Conservation (phyloP, 53 echinoderm and acorn worm species). For the Holothuria leucospilota region DNA sequence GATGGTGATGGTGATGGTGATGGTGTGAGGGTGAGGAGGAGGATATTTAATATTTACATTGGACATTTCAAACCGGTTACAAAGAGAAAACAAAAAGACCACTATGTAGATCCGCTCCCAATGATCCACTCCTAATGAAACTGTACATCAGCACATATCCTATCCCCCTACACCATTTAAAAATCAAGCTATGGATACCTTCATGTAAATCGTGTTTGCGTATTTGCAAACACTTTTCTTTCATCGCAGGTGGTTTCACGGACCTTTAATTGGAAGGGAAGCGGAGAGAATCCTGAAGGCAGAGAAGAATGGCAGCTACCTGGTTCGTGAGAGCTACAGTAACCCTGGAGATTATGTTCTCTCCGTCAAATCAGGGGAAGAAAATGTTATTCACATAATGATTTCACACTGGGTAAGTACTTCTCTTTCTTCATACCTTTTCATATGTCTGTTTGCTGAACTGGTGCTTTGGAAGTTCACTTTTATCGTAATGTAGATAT, state of each 20-base stretch:
- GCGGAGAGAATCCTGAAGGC: slow-evolving; percentile 81
- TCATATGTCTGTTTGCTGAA: too few species aligned
- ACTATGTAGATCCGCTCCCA: too few species aligned
- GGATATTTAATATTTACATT: not conserved
- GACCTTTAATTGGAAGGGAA: slow-evolving; percentile 91
- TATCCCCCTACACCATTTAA: too few species aligned
- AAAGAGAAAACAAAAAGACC: not conserved
- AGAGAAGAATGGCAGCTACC: slow-evolving; percentile 90
- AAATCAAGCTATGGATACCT: too few species aligned
- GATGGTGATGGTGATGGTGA: not conserved
- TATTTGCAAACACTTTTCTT: not conserved
- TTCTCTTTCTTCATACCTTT: too few species aligned
- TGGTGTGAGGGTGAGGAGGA: not conserved
- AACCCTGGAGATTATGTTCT: slow-evolving; percentile 94
- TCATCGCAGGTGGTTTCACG: slow-evolving; percentile 88
- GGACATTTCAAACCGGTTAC: not conserved
- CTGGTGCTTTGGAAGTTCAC: too few species aligned
- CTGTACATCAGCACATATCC: too few species aligned
- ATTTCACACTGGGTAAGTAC: slow-evolving; percentile 80
- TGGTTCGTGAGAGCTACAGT: slow-evolving; percentile 95
- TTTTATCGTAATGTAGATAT: too few species aligned
- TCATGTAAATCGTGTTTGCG: too few species aligned
- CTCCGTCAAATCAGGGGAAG: slow-evolving; percentile 78
- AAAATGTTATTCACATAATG: slow-evolving; percentile 98
- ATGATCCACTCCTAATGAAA: too few species aligned